Evolutionary conservation across 2,888 invertebrate genomes (phyloP), one percentile per base, ranked within the genome.

Genomic region (Parascotia fuliginaria): DNA sequence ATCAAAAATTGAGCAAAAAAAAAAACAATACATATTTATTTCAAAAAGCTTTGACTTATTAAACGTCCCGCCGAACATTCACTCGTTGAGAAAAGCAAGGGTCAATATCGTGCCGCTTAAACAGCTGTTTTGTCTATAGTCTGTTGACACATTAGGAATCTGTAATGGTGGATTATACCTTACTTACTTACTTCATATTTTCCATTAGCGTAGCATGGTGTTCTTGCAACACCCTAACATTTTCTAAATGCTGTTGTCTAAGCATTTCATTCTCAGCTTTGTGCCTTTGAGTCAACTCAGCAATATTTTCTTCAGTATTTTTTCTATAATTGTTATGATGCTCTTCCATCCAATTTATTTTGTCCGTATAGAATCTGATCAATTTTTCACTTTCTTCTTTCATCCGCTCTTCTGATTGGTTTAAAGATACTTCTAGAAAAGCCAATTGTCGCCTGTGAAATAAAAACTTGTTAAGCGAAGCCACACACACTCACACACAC

Each of bases 381-480:
- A 93, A 51, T 58, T 89, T 89, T 3, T 93, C 93, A 52, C 93
- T 89, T 79, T 95, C 94, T 16, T 91, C 91, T 73, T 93, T 94
- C 80, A 94, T 87, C 61, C 94, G 84, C 53, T 93, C 93, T 73
- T 95, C 95, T 0, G 93, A 81, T 61, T 93, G 92, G 47, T 81
- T 89, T 34, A 93, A 73, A 0, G 94, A 93, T 53, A 93, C 83
- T 79, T 94, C 94, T 52, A 94, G 65, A 36, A 94, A 89, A 3
- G 90, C 87, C 62, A 94, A 76, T 74, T 94, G 94, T 45, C 94
- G 93, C 69, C 94, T 94, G 69, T 47, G 81, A 54, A n/a, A n/a
- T 40, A 28, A 12, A 22, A 22, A 0, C 7, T 31, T 32, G 14
- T 5, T 7, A 14, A 11, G 14, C 1, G 14, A 12, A 32, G 5